Evolutionary conservation across 2,888 invertebrate genomes (phyloP), one percentile per base, ranked within the genome.

Genomic region (Platerodrilus igneus): DNA sequence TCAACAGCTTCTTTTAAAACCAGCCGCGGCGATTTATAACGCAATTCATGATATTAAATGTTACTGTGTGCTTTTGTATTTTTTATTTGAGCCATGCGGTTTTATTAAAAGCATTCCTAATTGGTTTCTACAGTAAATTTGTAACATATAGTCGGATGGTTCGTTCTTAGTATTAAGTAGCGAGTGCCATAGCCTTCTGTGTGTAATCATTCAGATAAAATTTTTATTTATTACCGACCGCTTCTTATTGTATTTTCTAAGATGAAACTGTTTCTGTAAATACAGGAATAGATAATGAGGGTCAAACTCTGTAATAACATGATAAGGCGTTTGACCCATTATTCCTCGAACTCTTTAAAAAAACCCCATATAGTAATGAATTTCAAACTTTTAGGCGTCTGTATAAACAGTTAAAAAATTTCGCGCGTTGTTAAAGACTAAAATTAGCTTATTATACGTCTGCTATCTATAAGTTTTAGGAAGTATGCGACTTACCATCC

Each of bases 11-110:
- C 29, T 35, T 33, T 34, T 30, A 23, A 9, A 11, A 40, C 29
- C 40, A 29, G 40, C 40, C 40, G 39, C 39, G 27, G 31, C 29
- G 32, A 31, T 38, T 38, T 38, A 32, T 37, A 34, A 31, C 20
- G 28, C 27, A 39, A 27, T 33, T 18, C 10, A 10, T 9, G 23
- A 26, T 34, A 34, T 26, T 27, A 26, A 31, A 31, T 16, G 31
- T 31, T 21, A 21, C 15, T 31, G 31, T 31, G 16, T 22, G 21
- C 13, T 15, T 22, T 22, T 29, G 6, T 3, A n/a, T 34, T 23
- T 29, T 21, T 36, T 36, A 2, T 7, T 28, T 27, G 15, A 11
- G 25, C 27, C 33, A 39, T 39, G 20, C 21, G 39, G 28, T 39
- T 21, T 39, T 14, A 11, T 8, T 21, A 25, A 39, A 39, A 38